These are phyloP conservation scores for Chironomus striatipennis DNA, from an alignment of 1,140 invertebrate genomes.

Conservation along the genomic window DNA sequence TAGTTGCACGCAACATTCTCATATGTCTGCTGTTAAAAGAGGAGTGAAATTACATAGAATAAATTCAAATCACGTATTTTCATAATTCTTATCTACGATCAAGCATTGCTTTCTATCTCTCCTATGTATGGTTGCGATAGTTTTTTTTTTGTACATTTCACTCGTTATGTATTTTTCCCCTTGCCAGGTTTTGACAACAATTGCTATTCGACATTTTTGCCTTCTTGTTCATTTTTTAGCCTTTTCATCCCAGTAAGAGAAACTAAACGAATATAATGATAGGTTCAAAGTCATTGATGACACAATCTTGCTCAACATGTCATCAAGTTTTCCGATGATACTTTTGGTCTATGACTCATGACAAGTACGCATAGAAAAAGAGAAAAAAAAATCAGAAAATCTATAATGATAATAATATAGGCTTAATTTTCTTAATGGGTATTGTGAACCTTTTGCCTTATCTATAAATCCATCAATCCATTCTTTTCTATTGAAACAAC, in stretches of 20 bases:
- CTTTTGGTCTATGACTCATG: too few relatives aligned
- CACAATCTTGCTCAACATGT: neutral
- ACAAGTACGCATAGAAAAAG: too few relatives aligned
- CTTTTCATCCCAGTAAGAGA: too few relatives aligned
- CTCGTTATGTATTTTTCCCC: neutral
- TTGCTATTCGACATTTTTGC: neutral
- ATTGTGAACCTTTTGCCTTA: too few relatives aligned
- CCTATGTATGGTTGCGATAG: neutral
- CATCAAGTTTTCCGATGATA: too few relatives aligned
- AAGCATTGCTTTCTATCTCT: neutral
- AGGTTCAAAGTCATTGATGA: neutral
- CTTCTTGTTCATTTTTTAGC: neutral
- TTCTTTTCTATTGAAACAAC: neutral
- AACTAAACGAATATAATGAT: too few relatives aligned
- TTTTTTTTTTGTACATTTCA: neutral
- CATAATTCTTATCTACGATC: slow-evolving; percentile 20
- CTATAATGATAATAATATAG: too few relatives aligned
- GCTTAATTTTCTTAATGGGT: too few relatives aligned
- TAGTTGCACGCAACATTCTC: neutral
- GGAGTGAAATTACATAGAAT: slow-evolving; percentile 19
- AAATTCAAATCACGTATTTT: slow-evolving; percentile 22
- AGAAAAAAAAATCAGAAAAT: too few relatives aligned
- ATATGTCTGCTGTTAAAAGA: neutral
- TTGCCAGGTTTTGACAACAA: neutral
- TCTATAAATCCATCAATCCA: too few relatives aligned